These are phyloP conservation scores for Meloidogyne exigua DNA, from an alignment of 1,140 invertebrate genomes.

Conservation along the genomic window DNA sequence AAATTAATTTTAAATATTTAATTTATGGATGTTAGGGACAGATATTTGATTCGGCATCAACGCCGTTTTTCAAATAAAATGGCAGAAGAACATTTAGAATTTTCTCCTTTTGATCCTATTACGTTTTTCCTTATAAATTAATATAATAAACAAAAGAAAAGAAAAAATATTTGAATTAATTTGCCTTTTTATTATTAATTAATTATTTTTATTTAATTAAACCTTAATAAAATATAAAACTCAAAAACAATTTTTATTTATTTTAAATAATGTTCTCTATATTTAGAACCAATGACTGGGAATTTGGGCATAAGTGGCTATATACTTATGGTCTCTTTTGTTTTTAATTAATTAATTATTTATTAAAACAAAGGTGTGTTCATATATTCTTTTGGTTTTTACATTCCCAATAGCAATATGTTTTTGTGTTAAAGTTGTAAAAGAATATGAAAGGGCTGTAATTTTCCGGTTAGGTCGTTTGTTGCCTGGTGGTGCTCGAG, in stretches of 20 bases:
- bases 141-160: neutral
- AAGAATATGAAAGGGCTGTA: conserved; percentile 70
- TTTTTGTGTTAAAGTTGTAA: conserved; percentile 86
- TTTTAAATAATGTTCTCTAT: neutral
- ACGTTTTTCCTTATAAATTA: neutral
- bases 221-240: no score
- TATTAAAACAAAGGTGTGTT: conserved; percentile 71
- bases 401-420: conserved; percentile 90
- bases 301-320: conserved; percentile 25
- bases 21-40: neutral
- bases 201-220: no score
- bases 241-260: neutral
- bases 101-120: conserved; percentile 1
- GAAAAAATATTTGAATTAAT: neutral
- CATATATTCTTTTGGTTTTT: conserved; percentile 76
- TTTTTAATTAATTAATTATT: conserved; percentile 68
- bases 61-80: conserved; percentile 1
- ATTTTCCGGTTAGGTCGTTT: conserved; percentile 83
- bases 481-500: conserved; percentile 83
- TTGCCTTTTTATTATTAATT: no score
- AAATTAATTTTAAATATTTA: neutral
- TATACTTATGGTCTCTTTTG: conserved; percentile 20
- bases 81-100: conserved; percentile 4
- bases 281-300: conserved; percentile 34
- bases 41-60: neutral